phyloP scores from a whole-genome alignment of 2,888 invertebrate genomes.

The Blomia tropicalis region DNA sequence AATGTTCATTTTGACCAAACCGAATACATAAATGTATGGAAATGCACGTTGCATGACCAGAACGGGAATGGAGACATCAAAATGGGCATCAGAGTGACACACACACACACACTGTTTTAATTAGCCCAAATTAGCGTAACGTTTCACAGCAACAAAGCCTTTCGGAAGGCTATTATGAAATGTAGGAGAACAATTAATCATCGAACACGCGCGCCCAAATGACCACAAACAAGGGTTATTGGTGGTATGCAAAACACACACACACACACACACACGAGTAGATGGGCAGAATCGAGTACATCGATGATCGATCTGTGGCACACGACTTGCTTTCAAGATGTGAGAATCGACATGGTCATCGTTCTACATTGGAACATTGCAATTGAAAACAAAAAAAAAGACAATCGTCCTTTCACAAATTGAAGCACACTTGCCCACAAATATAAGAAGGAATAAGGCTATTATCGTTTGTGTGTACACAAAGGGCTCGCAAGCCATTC shows the following conservation, averaged over 20 bases:
- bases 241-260: not conserved
- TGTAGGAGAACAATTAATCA: not conserved
- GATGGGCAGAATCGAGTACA: not conserved
- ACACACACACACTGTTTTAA: not conserved
- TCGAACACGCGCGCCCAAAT: not conserved
- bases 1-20: not conserved
- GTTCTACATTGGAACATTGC: too few relatives aligned
- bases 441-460: too few relatives aligned
- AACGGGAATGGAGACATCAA: too few relatives aligned
- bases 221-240: not conserved
- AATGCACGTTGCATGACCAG: not conserved
- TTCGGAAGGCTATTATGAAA: not conserved
- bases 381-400: not conserved
- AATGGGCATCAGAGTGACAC: too few relatives aligned
- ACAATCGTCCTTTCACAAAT: too few relatives aligned
- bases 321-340: not conserved
- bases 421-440: too few relatives aligned
- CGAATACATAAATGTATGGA: too few relatives aligned
- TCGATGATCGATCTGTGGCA: conserved; percentile 11
- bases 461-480: too few relatives aligned
- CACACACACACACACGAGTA: not conserved
- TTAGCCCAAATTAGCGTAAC: conserved; percentile 9
- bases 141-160: conserved; percentile 11
- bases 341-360: not conserved
- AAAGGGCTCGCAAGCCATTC: too few relatives aligned